Conservation (phyloP, 2,113 vertebrate species). For the Aix galericulata region DNA sequence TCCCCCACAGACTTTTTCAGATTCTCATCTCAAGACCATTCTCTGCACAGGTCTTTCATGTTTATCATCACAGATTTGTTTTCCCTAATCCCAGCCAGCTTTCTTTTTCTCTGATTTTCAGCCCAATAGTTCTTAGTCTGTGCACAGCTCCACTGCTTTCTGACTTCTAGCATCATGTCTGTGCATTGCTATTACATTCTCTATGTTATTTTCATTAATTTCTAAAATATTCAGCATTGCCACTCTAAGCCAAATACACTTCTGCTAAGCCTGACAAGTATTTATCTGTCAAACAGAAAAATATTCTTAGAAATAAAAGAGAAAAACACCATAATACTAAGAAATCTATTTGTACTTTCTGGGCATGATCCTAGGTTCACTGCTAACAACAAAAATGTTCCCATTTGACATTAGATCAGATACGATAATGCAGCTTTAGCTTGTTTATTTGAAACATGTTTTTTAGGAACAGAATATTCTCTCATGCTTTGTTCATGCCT, state of each 20-base stretch:
- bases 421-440: neutral
- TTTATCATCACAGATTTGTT: neutral
- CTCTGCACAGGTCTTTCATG: neutral
- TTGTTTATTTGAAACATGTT: neutral
- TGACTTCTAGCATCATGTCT: neutral
- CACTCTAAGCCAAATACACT: neutral
- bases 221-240: neutral
- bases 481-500: neutral
- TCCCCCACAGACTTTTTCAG: neutral
- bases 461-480: neutral
- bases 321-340: neutral
- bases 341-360: neutral
- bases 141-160: neutral
- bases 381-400: neutral
- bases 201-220: neutral
- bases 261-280: neutral
- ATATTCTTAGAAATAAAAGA: neutral
- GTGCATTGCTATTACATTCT: neutral
- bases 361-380: neutral
- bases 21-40: neutral
- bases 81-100: neutral
- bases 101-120: neutral
- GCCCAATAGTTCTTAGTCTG: neutral
- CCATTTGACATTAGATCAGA: neutral
- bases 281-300: neutral